Evolutionary conservation across 1,140 invertebrate species (phyloP), one percentile per base, ranked within the genome.

Genomic region (Drosophila pallidifrons): DNA sequence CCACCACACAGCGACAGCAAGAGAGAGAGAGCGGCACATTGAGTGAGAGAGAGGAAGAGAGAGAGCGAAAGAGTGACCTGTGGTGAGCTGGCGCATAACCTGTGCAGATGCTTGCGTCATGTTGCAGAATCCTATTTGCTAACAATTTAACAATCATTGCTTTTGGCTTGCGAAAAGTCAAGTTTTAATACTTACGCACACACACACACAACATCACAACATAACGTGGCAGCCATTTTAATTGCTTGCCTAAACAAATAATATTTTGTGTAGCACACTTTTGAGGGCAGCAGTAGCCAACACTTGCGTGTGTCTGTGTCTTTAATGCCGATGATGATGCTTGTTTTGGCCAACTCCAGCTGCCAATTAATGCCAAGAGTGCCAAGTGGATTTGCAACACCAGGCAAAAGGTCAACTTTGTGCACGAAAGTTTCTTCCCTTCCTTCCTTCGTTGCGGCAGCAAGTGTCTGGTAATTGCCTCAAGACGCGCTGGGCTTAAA

Each of bases 81-180:
- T 28, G 10, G 28, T 10, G 58, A 79, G 45, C 32, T 55, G 46
- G 38, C 28, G 57, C 28, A 20, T 55, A 60, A 60, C 52, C 67
- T 61, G 47, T 61, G 49, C 72, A 63, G 63, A 79, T 52, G 61
- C 55, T 51, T 58, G 81, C 52, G 52, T 67, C 64, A 68, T 41
- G 58, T 63, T 71, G 73, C 65, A 55, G 76, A 88, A 87, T 82
- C 83, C 83, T 88, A 87, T 87, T 87, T 87, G 70, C 80, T 72
- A 88, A 81, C 83, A 87, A 80, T 88, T 87, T 89, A 88, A 89
- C 83, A 88, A 88, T 83, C 85, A 88, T 88, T 89, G 83, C 83
- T 76, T 68, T 54, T 59, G 74, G 83, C 68, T 74, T 41, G 55
- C 68, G 41, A 64, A 77, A 82, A 76, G 61, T 73, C 60, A 71